These are phyloP conservation scores for Atractosteus spatula DNA, from an alignment of 2,113 vertebrate genomes.

Conservation along the genomic window DNA sequence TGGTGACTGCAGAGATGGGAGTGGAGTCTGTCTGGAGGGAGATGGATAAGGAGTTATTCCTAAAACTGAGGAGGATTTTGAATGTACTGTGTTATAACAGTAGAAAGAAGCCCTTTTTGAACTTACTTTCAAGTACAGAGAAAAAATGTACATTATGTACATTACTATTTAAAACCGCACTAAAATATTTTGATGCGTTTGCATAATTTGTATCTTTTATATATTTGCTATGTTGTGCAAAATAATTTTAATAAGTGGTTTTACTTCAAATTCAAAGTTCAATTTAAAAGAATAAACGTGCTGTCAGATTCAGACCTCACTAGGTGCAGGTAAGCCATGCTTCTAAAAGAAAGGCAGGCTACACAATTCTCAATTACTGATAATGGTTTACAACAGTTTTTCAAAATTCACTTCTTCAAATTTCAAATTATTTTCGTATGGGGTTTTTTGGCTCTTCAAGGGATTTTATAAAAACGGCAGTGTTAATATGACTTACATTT, in stretches of 20 bases:
- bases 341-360: background rate
- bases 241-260: conserved; percentile 15
- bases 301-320: conserved; percentile 4
- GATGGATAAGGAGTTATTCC: conserved; percentile 17
- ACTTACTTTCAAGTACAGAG: conserved; percentile 28
- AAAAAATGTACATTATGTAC: conserved; percentile 22
- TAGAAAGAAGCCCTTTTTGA: conserved; percentile 5
- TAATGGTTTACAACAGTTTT: too few relatives aligned
- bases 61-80: conserved; percentile 35
- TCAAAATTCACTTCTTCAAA: too few relatives aligned
- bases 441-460: too few relatives aligned
- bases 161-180: conserved; percentile 6
- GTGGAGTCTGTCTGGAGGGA: background rate
- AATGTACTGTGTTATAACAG: conserved; percentile 24
- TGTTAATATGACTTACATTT: too few relatives aligned
- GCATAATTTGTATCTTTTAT: too few relatives aligned
- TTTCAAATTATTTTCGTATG: too few relatives aligned
- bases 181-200: background rate
- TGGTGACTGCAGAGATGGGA: conserved; percentile 20
- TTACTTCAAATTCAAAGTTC: background rate
- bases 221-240: conserved; percentile 52
- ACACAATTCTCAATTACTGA: too few relatives aligned
- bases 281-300: background rate
- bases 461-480: too few relatives aligned
- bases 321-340: background rate